A percentile compares a stretch with the other conserved stretches of the same genome.
These are phyloP conservation scores for Eutrigla gurnardus DNA, from an alignment of 2,797 vertebrate species.

Conservation along the genomic window DNA sequence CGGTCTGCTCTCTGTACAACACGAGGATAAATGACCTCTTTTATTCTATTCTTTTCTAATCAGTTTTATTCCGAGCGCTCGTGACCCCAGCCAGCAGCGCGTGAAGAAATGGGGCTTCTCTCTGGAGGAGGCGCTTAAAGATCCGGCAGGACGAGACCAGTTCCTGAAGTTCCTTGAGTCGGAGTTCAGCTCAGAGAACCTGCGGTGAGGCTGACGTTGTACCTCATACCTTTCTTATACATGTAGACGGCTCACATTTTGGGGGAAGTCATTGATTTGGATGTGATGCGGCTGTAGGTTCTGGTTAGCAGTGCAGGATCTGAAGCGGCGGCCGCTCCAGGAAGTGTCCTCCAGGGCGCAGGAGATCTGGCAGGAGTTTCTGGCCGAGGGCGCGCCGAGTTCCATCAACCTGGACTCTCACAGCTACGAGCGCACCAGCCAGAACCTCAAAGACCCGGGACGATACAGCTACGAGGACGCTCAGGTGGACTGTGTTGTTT, in stretches of 20 bases:
- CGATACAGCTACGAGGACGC: slow-evolving; percentile 96
- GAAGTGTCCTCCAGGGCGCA: slow-evolving; percentile 90
- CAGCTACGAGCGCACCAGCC: slow-evolving; percentile 95
- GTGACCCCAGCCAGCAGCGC: slow-evolving; percentile 93
- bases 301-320: slow-evolving; percentile 96
- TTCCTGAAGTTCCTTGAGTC: slow-evolving; percentile 96
- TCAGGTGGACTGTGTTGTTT: slow-evolving; percentile 85
- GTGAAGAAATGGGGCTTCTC: slow-evolving; percentile 96
- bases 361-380: slow-evolving; percentile 97
- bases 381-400: slow-evolving; percentile 94
- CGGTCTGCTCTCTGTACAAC: slow-evolving; percentile 5
- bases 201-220: slow-evolving; percentile 83
- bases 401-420: slow-evolving; percentile 98
- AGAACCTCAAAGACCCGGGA: slow-evolving; percentile 95
- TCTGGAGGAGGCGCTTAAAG: slow-evolving; percentile 93
- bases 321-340: slow-evolving; percentile 92
- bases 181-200: slow-evolving; percentile 98
- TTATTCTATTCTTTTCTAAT: not conserved
- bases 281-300: slow-evolving; percentile 81
- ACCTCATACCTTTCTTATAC: not conserved
- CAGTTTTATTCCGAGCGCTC: slow-evolving; percentile 78
- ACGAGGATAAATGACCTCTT: not conserved
- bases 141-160: slow-evolving; percentile 92
- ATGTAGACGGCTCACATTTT: not conserved
- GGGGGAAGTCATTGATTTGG: not conserved